A percentile compares a stretch with the other conserved stretches of the same genome.
Conservation (phyloP, 92 coral and sea anemone genomes). For the Paramuricea clavata region DNA sequence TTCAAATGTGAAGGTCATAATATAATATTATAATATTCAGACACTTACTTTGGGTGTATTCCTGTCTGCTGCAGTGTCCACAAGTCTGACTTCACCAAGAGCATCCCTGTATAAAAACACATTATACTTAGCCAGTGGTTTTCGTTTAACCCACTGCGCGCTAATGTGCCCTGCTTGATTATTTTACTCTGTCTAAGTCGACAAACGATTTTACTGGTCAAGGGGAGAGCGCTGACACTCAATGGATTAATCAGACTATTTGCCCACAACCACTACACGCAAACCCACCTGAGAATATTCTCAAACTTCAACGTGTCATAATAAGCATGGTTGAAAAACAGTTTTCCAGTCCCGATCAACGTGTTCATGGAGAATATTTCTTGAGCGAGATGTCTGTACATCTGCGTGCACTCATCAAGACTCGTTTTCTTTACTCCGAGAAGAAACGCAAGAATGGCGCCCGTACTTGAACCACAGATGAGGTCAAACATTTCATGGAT, state of each 20-base stretch:
- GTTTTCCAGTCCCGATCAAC: conserved; percentile 91
- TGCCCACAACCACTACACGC: no score
- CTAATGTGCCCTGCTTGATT: no score
- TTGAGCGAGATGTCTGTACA: conserved; percentile 83
- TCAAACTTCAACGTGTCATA: conserved; percentile 91
- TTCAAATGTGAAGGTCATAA: no score
- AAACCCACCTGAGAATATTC: conserved; percentile 85
- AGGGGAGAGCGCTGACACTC: not conserved
- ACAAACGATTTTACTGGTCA: no score
- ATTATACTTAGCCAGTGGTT: not conserved
- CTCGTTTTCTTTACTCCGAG: conserved; percentile 84
- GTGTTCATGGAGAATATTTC: conserved; percentile 90
- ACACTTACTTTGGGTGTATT: conserved; percentile 80
- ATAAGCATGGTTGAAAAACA: conserved; percentile 92
- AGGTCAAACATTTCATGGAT: conserved; percentile 86
- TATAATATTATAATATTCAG: not conserved
- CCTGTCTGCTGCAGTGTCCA: conserved; percentile 79
- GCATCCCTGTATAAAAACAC: conserved; percentile 62
- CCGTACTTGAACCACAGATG: conserved; percentile 95
- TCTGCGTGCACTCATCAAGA: conserved; percentile 87
- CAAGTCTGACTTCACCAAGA: conserved; percentile 78
- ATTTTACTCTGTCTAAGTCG: no score
- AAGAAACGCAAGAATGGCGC: conserved; percentile 91
- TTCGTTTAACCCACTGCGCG: no score
- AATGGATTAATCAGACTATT: no score